phyloP scores from a whole-genome alignment of 2,888 invertebrate species.

The Bellardia bayeri region DNA sequence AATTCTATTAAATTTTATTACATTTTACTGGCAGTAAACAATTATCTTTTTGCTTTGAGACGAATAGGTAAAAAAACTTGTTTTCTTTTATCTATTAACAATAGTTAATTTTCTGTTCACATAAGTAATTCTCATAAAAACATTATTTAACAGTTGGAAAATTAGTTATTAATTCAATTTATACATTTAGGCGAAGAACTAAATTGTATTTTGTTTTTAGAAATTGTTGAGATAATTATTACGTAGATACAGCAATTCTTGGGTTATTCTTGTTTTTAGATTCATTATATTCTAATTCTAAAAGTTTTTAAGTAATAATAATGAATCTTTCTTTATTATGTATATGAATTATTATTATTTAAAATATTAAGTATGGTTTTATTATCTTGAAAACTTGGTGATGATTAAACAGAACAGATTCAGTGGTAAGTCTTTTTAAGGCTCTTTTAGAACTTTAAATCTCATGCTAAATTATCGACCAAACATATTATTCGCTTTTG shows the following conservation, averaged over 20 bases:
- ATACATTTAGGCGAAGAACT: background rate
- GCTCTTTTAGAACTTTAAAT: too few species aligned
- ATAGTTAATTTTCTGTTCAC: background rate
- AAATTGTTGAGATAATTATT: background rate
- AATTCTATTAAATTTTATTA: slow-evolving; percentile 1
- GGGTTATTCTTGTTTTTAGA: too few species aligned
- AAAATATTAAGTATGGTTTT: too few species aligned
- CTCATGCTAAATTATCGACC: too few species aligned
- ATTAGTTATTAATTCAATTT: background rate
- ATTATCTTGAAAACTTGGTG: too few species aligned
- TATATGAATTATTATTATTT: too few species aligned
- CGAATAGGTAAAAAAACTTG: background rate
- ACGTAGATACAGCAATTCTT: background rate
- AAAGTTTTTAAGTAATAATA: too few species aligned
- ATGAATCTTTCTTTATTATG: too few species aligned
- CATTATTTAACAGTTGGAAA: background rate
- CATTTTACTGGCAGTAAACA: background rate
- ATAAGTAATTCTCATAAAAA: background rate
- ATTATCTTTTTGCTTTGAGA: slow-evolving; percentile 13
- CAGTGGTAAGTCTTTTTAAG: too few species aligned
- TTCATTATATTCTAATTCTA: too few species aligned
- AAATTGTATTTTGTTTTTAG: background rate
- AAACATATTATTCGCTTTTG: too few species aligned
- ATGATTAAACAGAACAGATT: too few species aligned
- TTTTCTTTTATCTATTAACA: background rate